Conservation (phyloP, 1,140 invertebrate species). For the Drosophila kanapiae region DNA sequence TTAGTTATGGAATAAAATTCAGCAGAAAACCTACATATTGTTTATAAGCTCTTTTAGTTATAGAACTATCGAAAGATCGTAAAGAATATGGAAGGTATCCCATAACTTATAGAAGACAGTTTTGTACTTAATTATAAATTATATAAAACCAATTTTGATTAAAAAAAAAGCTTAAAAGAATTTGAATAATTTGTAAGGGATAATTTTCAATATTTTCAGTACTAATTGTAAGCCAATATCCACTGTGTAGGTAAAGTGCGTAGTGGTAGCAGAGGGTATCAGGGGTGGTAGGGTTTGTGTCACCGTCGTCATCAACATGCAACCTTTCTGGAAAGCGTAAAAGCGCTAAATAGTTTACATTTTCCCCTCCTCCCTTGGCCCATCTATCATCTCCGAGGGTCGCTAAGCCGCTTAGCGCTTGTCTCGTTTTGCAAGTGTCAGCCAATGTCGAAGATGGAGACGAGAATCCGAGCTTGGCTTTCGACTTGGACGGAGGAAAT, state of each 20-base stretch:
- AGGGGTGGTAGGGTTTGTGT: conserved; percentile 13
- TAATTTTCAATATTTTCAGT: neutral
- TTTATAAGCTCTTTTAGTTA: neutral
- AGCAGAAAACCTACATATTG: neutral
- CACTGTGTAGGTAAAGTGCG: conserved; percentile 4
- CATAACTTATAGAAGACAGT: too few species aligned
- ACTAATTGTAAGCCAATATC: conserved; percentile 1
- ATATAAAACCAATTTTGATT: too few species aligned
- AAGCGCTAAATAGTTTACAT: conserved; percentile 60
- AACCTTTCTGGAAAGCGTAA: conserved; percentile 50
- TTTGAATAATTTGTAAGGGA: too few species aligned
- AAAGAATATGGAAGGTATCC: neutral
- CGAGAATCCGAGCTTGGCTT: conserved; percentile 15
- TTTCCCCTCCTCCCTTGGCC: neutral
- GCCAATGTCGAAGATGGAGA: conserved; percentile 35
- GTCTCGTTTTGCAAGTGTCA: conserved; percentile 53
- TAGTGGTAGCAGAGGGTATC: neutral
- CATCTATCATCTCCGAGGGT: conserved; percentile 37
- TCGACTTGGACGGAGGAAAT: conserved; percentile 28
- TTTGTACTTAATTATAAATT: too few species aligned
- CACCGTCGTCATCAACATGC: conserved; percentile 30
- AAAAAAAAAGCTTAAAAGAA: too few species aligned
- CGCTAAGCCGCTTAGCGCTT: conserved; percentile 51
- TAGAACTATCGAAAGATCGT: neutral
- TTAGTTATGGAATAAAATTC: too few species aligned